Conservation (phyloP, 2,797 vertebrate genomes). For the Halcyon chelicuti region DNA sequence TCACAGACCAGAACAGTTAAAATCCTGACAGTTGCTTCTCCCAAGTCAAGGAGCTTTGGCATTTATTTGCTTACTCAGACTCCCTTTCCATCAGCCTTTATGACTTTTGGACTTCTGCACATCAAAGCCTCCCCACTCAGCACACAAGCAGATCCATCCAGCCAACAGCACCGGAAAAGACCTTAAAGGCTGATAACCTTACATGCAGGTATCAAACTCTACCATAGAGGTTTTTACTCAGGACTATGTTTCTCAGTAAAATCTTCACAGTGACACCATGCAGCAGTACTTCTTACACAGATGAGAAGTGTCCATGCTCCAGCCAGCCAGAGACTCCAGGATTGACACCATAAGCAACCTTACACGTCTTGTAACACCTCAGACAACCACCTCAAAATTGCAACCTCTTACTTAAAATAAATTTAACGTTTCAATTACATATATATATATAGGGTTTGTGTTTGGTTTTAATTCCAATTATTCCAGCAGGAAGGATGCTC, state of each 20-base stretch:
- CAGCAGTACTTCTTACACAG: not conserved
- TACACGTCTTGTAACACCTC: not conserved
- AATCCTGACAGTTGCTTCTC: not conserved
- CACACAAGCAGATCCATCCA: not conserved
- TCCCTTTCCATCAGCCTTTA: not conserved
- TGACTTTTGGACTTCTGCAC: not conserved
- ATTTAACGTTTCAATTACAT: not conserved
- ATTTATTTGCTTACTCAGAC: not conserved
- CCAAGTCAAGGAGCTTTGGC: not conserved
- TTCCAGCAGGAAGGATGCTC: not conserved
- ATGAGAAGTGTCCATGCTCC: fast-evolving
- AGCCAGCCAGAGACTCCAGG: not conserved
- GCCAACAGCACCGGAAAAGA: not conserved
- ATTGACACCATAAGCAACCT: not conserved
- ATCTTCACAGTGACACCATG: not conserved
- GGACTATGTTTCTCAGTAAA: not conserved
- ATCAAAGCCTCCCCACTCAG: not conserved
- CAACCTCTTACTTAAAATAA: not conserved
- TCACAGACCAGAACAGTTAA: not conserved
- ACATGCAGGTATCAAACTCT: too few species aligned
- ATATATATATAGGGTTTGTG: too few species aligned
- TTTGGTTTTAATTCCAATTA: not conserved
- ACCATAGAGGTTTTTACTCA: not conserved
- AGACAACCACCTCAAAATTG: not conserved
- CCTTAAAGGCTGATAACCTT: not conserved